Evolutionary conservation across 1,140 invertebrate genomes (phyloP), one percentile per base, ranked within the genome.

Genomic region (Augochlora pura): DNA sequence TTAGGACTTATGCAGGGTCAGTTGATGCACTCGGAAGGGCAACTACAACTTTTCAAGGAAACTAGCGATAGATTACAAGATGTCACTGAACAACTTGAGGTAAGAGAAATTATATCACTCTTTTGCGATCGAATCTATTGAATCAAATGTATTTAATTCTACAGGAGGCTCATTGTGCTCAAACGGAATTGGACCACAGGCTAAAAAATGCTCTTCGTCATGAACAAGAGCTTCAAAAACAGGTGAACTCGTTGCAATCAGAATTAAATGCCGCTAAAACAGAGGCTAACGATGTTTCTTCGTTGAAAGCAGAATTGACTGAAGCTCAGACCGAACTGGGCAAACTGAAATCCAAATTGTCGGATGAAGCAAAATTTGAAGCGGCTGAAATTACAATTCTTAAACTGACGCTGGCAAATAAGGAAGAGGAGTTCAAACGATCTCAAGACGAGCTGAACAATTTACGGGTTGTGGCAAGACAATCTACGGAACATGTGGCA

Each of bases 81-180:
- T 23, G 89, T 94, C 52, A 91, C 92, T 73, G 93, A 94, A 76
- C 94, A 95, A 89, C 92, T 95, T 54, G 94, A 95, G 91, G 94
- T 95, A 77, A 82, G 81, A 77, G 54, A 67, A 9, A 18, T 16
- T 80, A 73, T 39, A n/a, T 16, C 0, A 46, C 1, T 46, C 12
- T 42, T 46, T 46, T 46, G 10, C 10, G 0, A 46, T 46, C 42
- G 12, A 49, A 25, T 54, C 71, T 67, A 23, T 3, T 38, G 10
- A 81, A 49, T 32, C 64, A 39, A 66, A 62, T 77, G 27, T 77
- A 77, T 80, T 54, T 69, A 73, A 79, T 83, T 82, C 32, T 88
- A 23, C 77, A 95, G 94, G 95, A 95, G 78, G 93, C 94, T 5
- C 93, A 92, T 76, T 93, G 93, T 71, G 89, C 90, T 12, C 91